Evolutionary conservation across 2,797 vertebrate genomes (phyloP), one percentile per base, ranked within the genome.

Genomic region (Aldrovandia affinis): DNA sequence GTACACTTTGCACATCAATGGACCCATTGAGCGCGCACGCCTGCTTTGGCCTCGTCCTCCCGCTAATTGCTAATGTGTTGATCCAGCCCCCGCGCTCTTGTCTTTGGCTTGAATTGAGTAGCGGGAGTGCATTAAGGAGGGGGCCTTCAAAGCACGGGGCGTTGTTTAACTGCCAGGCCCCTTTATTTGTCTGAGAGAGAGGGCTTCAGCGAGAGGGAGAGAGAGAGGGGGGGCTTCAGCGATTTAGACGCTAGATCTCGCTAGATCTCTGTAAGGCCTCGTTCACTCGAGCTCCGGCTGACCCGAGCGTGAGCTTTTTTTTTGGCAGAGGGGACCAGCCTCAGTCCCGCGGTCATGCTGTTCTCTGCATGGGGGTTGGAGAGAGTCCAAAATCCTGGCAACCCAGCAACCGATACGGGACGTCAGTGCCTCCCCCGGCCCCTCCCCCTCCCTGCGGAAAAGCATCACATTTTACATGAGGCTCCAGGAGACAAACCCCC

Each of bases 11-110:
- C 94, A 94, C 93, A 94, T 95, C 92, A 95, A 92, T 94, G 83
- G 92, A 84, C 81, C 92, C 92, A 93, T 93, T 95, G 90, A 70
- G 68, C 93, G 87, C 93, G 87, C 80, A 84, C 68, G 81, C 87
- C 86, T 83, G 83, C 91, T 90, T 90, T 84, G 28, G 86, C 86
- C 89, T 87, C 84, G 87, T 90, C 89, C 83, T 85, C 91, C 89
- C 90, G 87, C 93, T 94, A 96, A 94, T 95, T 95, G 92, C 93
- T n/a, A n/a, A 93, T 93, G 93, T 94, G 95, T 95, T 95, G 92
- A 91, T 94, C 91, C 86, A 83, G 83, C 54, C 22, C 73, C 78
- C 87, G 75, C 93, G 91, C 92, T 91, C 85, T 88, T 84, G 75
- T 82, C 61, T 70, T 86, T 80, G 83, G 75, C 84, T 75, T 39